Evolutionary conservation across 2,797 vertebrate species (phyloP), one percentile per base, ranked within the genome.

Genomic region (Bradypodion ventrale): DNA sequence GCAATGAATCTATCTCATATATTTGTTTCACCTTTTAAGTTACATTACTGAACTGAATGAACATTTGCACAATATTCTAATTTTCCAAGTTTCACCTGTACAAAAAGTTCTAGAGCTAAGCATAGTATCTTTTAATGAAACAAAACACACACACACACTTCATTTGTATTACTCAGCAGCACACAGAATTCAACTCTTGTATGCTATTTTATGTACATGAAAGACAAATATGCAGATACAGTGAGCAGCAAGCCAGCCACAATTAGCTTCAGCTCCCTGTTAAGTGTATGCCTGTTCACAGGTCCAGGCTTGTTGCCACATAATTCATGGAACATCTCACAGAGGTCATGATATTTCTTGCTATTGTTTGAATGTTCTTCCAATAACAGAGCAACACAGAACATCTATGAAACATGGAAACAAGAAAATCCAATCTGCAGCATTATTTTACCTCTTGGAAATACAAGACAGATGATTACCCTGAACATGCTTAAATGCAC

Each of bases 401-500:
- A 56, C 7, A 19, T 65, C 5, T 77, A 70, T 75, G 75, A 21
- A 49, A 19, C 6, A 23, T 49, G 60, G 42, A n/a, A 73, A 29
- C 19, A 76, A 37, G 72, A 86, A 59, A 35, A 5, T 82, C 68
- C n/a, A 44, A 56, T 82, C 70, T 74, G 56, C 7, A 87, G 60
- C 9, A 86, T 66, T 8, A 12, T 32, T 16, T 75, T 6, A 84
- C 52, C 21, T 0, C 0, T 23, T 59, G 15, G 56, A 35, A 89
- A 63, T 12, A 87, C 82, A 88, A 83, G 42, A 25, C 86, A 70
- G 56, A 70, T 77, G 78, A 49, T 75, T 85, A 60, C n/a, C 60
- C 49, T 65, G 2, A 66, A 78, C 1, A 0, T 37, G 85, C 89
- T 29, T 60, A 93, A 85, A 87, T 90, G 83, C 37, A 91, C 59